A percentile compares a stretch with the other conserved stretches of the same genome.
phyloP scores from a whole-genome alignment of 2,888 invertebrate species.

The Catocala sponsa region DNA sequence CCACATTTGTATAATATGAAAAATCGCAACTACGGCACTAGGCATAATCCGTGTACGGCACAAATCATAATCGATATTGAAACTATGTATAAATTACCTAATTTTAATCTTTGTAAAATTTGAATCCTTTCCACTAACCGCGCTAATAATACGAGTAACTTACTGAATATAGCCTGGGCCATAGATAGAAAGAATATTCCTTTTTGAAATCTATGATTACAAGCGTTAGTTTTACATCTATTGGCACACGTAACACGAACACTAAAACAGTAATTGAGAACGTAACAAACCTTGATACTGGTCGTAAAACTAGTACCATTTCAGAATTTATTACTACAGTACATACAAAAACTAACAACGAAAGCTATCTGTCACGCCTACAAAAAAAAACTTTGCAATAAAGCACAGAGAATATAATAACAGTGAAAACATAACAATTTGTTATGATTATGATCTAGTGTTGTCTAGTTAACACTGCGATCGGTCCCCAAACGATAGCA shows the following conservation, averaged over 20 bases:
- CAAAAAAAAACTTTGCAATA: conserved; percentile 23
- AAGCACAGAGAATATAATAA: conserved; percentile 40
- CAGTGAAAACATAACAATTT: conserved; percentile 51
- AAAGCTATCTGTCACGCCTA: conserved; percentile 18
- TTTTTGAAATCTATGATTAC: neutral
- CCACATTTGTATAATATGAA: too few relatives aligned
- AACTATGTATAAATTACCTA: too few relatives aligned
- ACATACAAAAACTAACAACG: conserved; percentile 18
- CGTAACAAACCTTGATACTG: conserved; percentile 11
- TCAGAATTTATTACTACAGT: conserved; percentile 17
- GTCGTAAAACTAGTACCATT: conserved; percentile 15
- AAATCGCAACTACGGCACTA: too few relatives aligned
- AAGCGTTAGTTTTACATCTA: neutral
- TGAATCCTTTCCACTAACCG: too few relatives aligned
- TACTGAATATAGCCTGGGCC: too few relatives aligned
- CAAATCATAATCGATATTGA: too few relatives aligned
- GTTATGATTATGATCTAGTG: conserved; percentile 74
- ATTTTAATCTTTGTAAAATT: too few relatives aligned
- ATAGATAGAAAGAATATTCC: neutral
- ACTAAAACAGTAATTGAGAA: conserved; percentile 15
- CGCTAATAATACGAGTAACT: too few relatives aligned
- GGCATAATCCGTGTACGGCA: too few relatives aligned
- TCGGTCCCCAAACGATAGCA: conserved; percentile 77
- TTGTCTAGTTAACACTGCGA: conserved; percentile 69
- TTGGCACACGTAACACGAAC: conserved; percentile 3